Evolutionary conservation across 1,140 invertebrate species (phyloP).

Genomic region (Aporrectodea caliginosa): DNA sequence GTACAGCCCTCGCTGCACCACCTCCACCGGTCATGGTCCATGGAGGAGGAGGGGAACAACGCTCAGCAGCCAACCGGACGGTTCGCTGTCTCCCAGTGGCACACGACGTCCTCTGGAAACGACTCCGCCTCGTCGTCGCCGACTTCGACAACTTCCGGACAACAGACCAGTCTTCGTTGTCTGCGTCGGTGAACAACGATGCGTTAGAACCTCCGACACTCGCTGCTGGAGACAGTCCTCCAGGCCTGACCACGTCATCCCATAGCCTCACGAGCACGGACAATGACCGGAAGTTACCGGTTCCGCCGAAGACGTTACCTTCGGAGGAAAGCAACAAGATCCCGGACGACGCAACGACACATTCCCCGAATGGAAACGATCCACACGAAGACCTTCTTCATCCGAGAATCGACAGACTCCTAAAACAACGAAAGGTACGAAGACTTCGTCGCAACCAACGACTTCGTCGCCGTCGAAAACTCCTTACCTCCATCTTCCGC

Average conservation of each 20-base stretch:
- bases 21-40: background rate
- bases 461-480: background rate
- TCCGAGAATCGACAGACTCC: background rate
- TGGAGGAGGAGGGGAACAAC: background rate
- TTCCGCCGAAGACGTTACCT: background rate
- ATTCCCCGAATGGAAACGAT: background rate
- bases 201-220: background rate
- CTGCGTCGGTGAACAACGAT: background rate
- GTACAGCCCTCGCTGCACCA: no score
- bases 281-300: background rate
- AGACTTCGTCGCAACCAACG: background rate
- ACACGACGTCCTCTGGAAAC: conserved; percentile 9
- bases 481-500: background rate
- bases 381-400: background rate
- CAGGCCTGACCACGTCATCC: no score
- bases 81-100: conserved; percentile 4
- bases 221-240: no score
- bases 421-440: background rate
- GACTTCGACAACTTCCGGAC: background rate
- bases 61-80: no score
- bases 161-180: no score
- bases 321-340: no score
- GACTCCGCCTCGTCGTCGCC: background rate
- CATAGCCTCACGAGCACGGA: no score
- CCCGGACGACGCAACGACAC: background rate